These are phyloP conservation scores for Phengaris alcon DNA, from an alignment of 2,888 invertebrate species.

Conservation along the genomic window DNA sequence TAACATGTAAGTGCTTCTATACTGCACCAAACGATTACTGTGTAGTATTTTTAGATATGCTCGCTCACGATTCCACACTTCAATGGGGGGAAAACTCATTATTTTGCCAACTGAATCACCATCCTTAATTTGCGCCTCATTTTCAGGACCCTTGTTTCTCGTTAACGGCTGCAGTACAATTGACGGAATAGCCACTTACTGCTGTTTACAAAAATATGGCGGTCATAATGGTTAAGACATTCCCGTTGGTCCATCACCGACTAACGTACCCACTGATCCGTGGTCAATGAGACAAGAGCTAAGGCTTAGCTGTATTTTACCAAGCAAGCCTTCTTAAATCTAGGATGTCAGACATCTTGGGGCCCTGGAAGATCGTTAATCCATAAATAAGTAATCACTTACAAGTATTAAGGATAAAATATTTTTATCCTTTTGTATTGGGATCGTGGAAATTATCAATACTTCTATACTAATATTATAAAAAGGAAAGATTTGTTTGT, in stretches of 20 bases:
- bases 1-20: neutral
- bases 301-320: neutral
- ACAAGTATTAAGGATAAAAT: too few relatives aligned
- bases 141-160: conserved; percentile 44
- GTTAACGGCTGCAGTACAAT: conserved; percentile 41
- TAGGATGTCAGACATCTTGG: too few relatives aligned
- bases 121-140: conserved; percentile 49
- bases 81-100: conserved; percentile 38
- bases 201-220: neutral
- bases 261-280: neutral
- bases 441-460: too few relatives aligned
- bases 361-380: too few relatives aligned
- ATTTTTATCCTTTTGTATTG: too few relatives aligned
- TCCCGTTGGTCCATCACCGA: neutral
- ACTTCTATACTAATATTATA: too few relatives aligned
- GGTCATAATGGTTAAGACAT: neutral
- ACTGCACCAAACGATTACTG: neutral
- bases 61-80: conserved; percentile 37
- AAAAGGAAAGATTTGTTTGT: too few relatives aligned
- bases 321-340: too few relatives aligned
- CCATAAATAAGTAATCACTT: too few relatives aligned
- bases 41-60: conserved; percentile 36
- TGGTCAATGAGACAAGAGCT: neutral
- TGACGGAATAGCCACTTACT: neutral
- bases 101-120: conserved; percentile 39